Evolutionary conservation across 2,797 vertebrate species (phyloP), one percentile per base, ranked within the genome.

Genomic region (Poliocrania exsul): DNA sequence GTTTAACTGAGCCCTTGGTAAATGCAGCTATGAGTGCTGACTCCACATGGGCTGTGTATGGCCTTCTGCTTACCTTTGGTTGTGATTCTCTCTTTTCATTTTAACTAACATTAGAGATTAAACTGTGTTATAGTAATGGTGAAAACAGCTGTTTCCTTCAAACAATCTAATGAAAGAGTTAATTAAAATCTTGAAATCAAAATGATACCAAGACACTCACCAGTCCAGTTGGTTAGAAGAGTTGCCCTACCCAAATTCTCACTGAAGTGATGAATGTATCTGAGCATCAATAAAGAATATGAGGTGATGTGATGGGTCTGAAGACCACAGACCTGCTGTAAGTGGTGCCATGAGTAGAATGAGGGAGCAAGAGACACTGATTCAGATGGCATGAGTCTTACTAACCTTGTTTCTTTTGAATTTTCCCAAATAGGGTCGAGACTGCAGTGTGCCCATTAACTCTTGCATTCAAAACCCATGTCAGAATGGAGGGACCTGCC

Each of bases 401-500:
- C 86, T 97, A 88, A 98, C 74, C 7, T 40, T 51, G 37, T 25
- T 62, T 94, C 35, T 95, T 93, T 95, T 86, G 31, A 54, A 71
- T 92, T 90, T 93, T 93, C 62, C 49, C 85, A 73, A 92, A 54
- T 90, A 99, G 99, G 99, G 99, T 94, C 98, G 97, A 94, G 98
- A 99, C 97, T 99, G 99, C 97, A 98, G 98, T 29, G 86, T 98
- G n/a, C 98, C 98, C 82, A 98, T 99, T 97, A 99, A 99, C 70
- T 98, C 99, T 87, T 99, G 99, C 67, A 97, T 99, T 92, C 99
- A 99, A 95, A 98, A 98, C 90, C 99, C 99, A 10, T 99, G 99
- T 92, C 95, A 97, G 79, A 99, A 99, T 4, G 99, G 99, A 97
- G 99, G 98, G 79, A 99, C 99, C 60, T 99, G 99, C 96, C 99